These are phyloP conservation scores for Hypsopygia costalis DNA, from an alignment of 2,888 invertebrate genomes.

Conservation along the genomic window DNA sequence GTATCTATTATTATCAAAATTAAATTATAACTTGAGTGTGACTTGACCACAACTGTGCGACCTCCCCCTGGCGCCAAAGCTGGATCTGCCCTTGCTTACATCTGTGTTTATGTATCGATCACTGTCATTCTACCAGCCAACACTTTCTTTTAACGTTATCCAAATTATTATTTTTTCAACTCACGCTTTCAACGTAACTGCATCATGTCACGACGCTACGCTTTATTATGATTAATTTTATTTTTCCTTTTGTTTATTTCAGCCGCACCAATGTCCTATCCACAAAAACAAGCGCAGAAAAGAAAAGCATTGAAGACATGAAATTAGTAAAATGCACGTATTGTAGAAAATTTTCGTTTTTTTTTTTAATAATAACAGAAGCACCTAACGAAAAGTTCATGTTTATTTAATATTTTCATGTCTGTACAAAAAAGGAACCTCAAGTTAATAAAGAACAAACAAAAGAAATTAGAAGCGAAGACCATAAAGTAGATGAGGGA, in stretches of 20 bases:
- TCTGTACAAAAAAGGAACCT: conserved; percentile 66
- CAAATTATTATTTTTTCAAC: too few relatives aligned
- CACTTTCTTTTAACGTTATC: too few relatives aligned
- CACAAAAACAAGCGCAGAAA: conserved; percentile 43
- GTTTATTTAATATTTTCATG: conserved; percentile 55
- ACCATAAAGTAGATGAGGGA: conserved; percentile 17
- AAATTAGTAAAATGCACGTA: conserved; percentile 19
- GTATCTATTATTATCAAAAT: too few relatives aligned
- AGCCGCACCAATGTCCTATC: conserved; percentile 55
- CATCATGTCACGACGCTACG: too few relatives aligned
- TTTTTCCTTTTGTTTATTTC: conserved; percentile 46
- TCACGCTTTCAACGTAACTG: too few relatives aligned
- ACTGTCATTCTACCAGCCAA: too few relatives aligned
- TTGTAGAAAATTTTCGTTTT: conserved; percentile 13
- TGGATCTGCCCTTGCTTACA: too few relatives aligned
- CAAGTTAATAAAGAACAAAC: conserved; percentile 26
- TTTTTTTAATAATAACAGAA: conserved; percentile 10
- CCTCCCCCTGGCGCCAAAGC: too few relatives aligned
- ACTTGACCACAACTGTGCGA: too few relatives aligned
- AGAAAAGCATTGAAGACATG: conserved; percentile 25
- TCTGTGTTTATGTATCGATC: too few relatives aligned
- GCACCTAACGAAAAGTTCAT: conserved; percentile 9
- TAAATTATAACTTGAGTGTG: too few relatives aligned
- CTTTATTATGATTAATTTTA: conserved; percentile 17
- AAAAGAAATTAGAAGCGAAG: conserved; percentile 19